These are phyloP conservation scores for Xenopus petersii DNA, from an alignment of 2,797 vertebrate species.

Conservation along the genomic window DNA sequence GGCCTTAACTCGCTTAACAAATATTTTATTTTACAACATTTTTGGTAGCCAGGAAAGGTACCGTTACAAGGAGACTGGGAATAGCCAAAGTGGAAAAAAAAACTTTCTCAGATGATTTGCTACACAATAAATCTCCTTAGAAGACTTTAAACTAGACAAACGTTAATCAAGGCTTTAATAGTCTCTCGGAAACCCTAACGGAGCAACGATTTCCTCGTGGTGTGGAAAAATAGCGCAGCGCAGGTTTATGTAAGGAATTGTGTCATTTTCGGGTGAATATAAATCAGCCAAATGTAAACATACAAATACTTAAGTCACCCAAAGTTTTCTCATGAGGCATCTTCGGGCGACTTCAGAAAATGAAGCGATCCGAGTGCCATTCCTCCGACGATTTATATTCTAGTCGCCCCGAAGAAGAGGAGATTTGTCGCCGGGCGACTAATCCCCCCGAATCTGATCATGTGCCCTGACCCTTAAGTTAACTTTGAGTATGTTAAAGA, in stretches of 20 bases:
- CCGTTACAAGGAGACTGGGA: conserved; percentile 22
- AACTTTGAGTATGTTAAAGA: too few relatives aligned
- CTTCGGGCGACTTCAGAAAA: too few relatives aligned
- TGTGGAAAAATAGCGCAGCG: not conserved
- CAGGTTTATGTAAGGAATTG: not conserved
- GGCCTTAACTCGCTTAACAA: conserved; percentile 38
- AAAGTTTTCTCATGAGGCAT: too few relatives aligned
- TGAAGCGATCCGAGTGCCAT: too few relatives aligned
- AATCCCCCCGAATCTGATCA: too few relatives aligned
- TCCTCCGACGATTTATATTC: too few relatives aligned
- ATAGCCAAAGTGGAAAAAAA: conserved; percentile 33
- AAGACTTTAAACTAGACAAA: conserved; percentile 37
- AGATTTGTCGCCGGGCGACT: too few relatives aligned
- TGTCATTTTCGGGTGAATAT: not conserved
- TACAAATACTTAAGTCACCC: too few relatives aligned
- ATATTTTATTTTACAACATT: conserved; percentile 38
- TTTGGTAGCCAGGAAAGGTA: conserved; percentile 42
- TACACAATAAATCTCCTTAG: conserved; percentile 32
- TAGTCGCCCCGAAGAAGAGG: too few relatives aligned
- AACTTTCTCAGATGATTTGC: conserved; percentile 39
- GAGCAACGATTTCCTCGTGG: not conserved
- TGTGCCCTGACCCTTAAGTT: too few relatives aligned
- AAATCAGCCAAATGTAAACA: too few relatives aligned
- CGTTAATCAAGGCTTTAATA: conserved; percentile 33
- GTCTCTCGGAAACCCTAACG: conserved; percentile 15